Evolutionary conservation across 2,113 vertebrate species (phyloP).

Genomic region (Pseudorectes ferrugineus): DNA sequence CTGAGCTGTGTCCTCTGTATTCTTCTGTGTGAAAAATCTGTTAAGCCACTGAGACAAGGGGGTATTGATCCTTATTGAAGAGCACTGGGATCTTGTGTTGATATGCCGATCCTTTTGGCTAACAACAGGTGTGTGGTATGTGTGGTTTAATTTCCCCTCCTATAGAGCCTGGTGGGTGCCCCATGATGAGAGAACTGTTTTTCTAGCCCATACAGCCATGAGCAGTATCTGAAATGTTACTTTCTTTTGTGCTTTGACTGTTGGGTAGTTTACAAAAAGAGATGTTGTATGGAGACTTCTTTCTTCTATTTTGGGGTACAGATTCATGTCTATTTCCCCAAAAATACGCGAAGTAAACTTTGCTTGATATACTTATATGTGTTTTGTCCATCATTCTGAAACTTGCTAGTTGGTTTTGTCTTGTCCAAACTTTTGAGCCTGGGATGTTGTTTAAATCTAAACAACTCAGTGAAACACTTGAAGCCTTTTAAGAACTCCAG

Average conservation of each 20-base stretch:
- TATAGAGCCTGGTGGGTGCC: not conserved
- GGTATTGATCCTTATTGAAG: not conserved
- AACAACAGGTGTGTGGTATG: not conserved
- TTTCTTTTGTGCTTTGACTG: not conserved
- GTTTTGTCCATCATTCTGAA: not conserved
- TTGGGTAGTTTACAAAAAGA: not conserved
- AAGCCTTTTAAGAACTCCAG: not conserved
- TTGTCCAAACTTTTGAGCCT: not conserved
- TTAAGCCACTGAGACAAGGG: not conserved
- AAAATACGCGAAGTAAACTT: not conserved
- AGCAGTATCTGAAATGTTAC: not conserved
- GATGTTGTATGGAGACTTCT: not conserved
- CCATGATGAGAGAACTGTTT: not conserved
- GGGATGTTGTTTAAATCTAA: not conserved
- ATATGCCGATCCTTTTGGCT: not conserved
- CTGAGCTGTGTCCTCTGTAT: not conserved
- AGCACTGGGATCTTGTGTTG: not conserved
- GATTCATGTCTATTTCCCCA: not conserved
- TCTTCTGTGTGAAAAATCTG: not conserved
- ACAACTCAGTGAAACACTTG: not conserved
- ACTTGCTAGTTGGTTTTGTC: not conserved
- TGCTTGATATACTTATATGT: not conserved
- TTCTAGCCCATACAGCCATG: not conserved
- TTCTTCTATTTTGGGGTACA: not conserved
- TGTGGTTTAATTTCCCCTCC: not conserved